Evolutionary conservation across 2,113 vertebrate species (phyloP).

Genomic region (Platysteira castanea): DNA sequence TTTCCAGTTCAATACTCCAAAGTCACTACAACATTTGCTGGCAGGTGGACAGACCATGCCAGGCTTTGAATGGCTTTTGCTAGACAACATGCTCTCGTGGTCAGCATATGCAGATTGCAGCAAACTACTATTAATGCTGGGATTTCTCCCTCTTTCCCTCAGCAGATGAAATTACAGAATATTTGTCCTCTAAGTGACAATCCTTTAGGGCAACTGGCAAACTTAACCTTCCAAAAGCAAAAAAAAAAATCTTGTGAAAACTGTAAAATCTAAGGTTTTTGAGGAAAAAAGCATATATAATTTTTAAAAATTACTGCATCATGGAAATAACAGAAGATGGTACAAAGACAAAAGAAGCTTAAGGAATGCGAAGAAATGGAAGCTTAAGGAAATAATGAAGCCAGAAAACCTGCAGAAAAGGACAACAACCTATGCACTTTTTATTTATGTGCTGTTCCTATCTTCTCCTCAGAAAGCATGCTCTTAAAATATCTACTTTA

Average conservation of each 20-base stretch:
- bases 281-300: background rate
- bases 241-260: background rate
- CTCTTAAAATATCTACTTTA: background rate
- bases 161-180: background rate
- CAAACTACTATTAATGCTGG: background rate
- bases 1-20: background rate
- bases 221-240: background rate
- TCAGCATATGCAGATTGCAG: background rate
- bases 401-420: background rate
- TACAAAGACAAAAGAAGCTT: background rate
- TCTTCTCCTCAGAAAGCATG: background rate
- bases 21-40: background rate
- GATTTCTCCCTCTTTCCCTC: background rate
- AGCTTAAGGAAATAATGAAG: background rate
- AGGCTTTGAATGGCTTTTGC: background rate
- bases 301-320: background rate
- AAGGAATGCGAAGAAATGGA: background rate
- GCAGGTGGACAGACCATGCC: background rate
- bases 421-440: background rate
- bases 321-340: background rate
- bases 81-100: background rate
- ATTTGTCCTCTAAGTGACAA: background rate
- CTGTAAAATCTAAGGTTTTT: background rate
- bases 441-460: background rate
- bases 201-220: background rate